These are phyloP conservation scores for Athalia circularis DNA, from an alignment of 2,888 invertebrate species.

Conservation along the genomic window DNA sequence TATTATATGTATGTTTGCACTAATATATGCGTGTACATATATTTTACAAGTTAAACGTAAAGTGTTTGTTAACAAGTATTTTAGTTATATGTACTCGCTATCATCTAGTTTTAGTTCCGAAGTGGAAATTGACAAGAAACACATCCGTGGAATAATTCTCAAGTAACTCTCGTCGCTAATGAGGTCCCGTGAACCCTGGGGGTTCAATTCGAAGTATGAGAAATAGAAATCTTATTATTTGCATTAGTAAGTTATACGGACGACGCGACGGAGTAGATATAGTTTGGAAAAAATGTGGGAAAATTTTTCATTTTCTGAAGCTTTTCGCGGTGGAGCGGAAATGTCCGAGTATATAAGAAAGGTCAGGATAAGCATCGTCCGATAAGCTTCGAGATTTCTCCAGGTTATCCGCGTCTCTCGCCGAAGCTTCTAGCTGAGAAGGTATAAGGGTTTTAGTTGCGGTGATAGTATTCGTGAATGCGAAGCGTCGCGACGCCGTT, in stretches of 20 bases:
- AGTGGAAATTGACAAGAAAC: slow-evolving; percentile 31
- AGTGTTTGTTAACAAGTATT: slow-evolving; percentile 19
- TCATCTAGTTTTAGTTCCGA: background rate
- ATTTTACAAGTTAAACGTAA: slow-evolving; percentile 13
- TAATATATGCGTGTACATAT: background rate
- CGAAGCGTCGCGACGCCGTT: background rate
- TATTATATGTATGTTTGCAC: no score
- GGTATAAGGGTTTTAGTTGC: no score
- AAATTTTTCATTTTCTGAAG: background rate
- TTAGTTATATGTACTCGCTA: background rate
- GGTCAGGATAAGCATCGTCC: no score
- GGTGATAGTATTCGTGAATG: no score
- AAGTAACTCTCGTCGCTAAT: no score
- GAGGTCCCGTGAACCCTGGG: no score
- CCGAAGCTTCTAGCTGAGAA: no score
- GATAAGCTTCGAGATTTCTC: no score
- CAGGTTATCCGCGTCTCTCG: no score
- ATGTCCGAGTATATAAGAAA: no score
- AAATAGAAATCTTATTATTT: background rate
- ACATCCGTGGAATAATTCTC: background rate
- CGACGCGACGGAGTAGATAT: no score
- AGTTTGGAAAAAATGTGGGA: background rate
- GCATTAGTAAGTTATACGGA: background rate
- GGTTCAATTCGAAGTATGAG: background rate
- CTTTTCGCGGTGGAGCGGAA: no score